phyloP scores from a whole-genome alignment of 2,888 invertebrate genomes.

The Trachelus tabidus region DNA sequence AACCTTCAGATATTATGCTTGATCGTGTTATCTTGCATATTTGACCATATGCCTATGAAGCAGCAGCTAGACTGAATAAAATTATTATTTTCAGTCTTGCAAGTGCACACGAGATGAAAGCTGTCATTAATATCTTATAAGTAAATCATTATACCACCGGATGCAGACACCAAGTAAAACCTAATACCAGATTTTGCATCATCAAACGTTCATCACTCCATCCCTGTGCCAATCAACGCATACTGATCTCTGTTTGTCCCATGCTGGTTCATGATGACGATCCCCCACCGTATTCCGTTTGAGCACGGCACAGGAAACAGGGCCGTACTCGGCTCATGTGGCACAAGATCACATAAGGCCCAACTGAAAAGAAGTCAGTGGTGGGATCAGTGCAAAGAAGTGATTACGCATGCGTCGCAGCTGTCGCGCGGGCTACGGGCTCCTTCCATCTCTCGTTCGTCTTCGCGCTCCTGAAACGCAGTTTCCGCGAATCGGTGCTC shows the following conservation, averaged over 20 bases:
- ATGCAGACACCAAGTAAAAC: neutral
- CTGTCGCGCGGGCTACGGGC: constrained; percentile 31
- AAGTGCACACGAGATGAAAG: neutral
- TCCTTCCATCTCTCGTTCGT: constrained; percentile 13
- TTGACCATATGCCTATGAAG: too few relatives aligned
- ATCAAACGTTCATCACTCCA: neutral
- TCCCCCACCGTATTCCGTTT: neutral
- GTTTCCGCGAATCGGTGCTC: constrained; percentile 62
- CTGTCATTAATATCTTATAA: neutral
- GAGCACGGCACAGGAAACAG: neutral
- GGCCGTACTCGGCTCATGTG: neutral
- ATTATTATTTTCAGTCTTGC: neutral
- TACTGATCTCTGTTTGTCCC: neutral
- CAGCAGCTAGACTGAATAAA: neutral
- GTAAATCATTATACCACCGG: neutral
- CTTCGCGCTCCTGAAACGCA: constrained; percentile 58
- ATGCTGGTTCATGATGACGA: neutral
- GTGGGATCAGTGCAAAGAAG: neutral
- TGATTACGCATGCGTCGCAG: constrained; percentile 2
- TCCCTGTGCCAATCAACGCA: neutral
- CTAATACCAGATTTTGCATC: neutral
- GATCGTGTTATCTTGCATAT: too few relatives aligned
- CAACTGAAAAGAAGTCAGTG: neutral
- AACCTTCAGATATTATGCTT: too few relatives aligned
- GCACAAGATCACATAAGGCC: neutral